Base-by-base conservation (phyloP, 2,888 invertebrate genomes). In the Alcis repandata region DNA sequence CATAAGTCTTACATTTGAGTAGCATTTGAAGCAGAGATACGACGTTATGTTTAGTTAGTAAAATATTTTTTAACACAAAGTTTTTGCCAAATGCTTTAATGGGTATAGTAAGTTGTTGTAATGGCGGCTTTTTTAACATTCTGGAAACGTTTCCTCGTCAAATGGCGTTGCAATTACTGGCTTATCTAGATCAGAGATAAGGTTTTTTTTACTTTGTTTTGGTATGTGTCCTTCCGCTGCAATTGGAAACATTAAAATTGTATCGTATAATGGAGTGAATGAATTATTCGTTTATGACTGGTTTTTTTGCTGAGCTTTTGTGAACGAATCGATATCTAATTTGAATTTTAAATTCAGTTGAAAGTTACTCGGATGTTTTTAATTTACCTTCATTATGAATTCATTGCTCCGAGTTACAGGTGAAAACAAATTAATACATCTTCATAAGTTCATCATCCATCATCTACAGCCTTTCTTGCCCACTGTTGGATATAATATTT, bases 131-230 rank as follows among this genome's bases (percentile, higher is more conserved):
- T 87, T 87, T 86, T 83, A 80, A 84, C 79, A 84, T 87, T 84
- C 83, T 80, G 81, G 85, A 86, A 87, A 85, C 81, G 83, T 89
- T 89, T 82, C 84, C 80, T 81, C 77, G 81, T 80, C 78, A 81
- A 80, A 79, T 76, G 86, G 82, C 85, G 88, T 85, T 80, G 87
- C 87, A 92, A 92, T 92, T 92, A 91, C 78, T 71, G 71, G 72
- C 80, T 83, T 92, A 92, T 92, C 91, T 82, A 85, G 92, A 92
- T 92, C 84, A 82, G 80, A 84, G 92, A 92, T 92, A 91, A 86
- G 69, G n/a, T 43, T 62, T 69, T 82, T 79, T 80, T 84, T 84
- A 85, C 83, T 84, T 84, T 82, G 73, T 84, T 87, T 84, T 85
- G 79, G 80, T 80, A 80, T 59, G 73, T 85, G 85, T 90, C 88